Evolutionary conservation across 2,888 invertebrate species (phyloP).

Genomic region (Elysia crispata): DNA sequence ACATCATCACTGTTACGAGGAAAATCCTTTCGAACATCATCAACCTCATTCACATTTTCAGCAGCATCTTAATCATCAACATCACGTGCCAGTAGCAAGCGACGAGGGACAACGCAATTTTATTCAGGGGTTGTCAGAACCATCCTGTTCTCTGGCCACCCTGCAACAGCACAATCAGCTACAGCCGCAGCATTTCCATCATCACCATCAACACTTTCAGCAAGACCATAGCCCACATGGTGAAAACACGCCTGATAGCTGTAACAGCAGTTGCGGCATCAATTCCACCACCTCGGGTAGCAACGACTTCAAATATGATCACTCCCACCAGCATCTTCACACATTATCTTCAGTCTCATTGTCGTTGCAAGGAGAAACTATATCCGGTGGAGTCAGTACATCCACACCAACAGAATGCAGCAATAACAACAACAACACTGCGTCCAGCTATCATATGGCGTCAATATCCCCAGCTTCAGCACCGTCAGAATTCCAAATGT

Average conservation of each 20-base stretch:
- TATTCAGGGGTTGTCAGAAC: no score
- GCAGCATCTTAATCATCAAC: no score
- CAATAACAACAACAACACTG: no score
- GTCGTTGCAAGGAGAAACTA: background rate
- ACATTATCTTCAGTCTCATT: no score
- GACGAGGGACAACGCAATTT: no score
- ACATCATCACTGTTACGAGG: no score
- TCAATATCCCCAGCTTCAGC: background rate
- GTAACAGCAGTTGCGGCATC: background rate
- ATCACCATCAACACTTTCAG: background rate
- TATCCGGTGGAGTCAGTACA: no score
- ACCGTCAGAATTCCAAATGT: slow-evolving; percentile 20
- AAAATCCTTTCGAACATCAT: no score
- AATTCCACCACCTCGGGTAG: background rate
- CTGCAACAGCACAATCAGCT: slow-evolving; percentile 1
- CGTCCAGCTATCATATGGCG: background rate
- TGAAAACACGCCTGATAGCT: background rate
- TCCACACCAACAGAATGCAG: no score
- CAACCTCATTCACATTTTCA: no score
- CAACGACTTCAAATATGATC: slow-evolving; percentile 18
- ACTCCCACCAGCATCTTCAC: slow-evolving; percentile 35
- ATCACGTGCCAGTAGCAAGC: no score
- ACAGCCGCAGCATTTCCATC: background rate
- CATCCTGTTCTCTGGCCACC: no score
- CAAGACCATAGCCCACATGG: background rate